A percentile compares a stretch with the other conserved stretches of the same genome.
Conservation (phyloP, 2,888 invertebrate genomes). For the Cerastis leucographa region DNA sequence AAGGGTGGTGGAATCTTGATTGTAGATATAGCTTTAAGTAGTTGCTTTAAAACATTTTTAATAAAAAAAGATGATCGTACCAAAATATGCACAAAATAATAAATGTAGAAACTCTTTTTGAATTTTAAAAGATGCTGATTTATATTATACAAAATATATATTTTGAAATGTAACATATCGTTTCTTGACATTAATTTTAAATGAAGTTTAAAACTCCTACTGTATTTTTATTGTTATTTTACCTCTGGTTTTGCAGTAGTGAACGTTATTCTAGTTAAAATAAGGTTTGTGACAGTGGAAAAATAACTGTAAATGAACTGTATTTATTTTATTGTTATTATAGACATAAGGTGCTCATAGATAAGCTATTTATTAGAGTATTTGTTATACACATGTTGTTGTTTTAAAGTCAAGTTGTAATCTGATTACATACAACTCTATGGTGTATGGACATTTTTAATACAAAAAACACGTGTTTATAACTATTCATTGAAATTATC, state of each 20-base stretch:
- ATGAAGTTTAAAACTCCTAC: constrained; percentile 32
- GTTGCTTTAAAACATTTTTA: constrained; percentile 48
- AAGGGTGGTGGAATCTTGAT: constrained; percentile 19
- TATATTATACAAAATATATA: not conserved
- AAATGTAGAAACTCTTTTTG: constrained; percentile 26
- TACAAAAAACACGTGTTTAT: constrained; percentile 20
- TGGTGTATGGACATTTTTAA: constrained; percentile 25
- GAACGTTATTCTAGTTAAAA: not conserved
- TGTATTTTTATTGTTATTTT: not conserved
- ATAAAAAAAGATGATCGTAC: constrained; percentile 42
- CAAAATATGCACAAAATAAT: constrained; percentile 61
- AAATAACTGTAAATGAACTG: not conserved
- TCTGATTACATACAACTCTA: constrained; percentile 29
- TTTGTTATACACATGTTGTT: constrained; percentile 49
- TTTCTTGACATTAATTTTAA: constrained; percentile 4
- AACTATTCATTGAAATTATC: constrained; percentile 6
- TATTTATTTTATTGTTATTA: constrained; percentile 46
- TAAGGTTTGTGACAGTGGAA: not conserved
- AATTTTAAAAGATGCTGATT: not conserved
- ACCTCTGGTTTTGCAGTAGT: not conserved
- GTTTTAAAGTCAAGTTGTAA: constrained; percentile 45
- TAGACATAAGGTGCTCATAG: constrained; percentile 63
- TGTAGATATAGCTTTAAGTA: constrained; percentile 60
- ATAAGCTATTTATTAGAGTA: constrained; percentile 46
- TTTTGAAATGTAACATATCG: constrained; percentile 1